Evolutionary conservation across 2,888 invertebrate species (phyloP).

Genomic region (Fissipunctia ypsillon): DNA sequence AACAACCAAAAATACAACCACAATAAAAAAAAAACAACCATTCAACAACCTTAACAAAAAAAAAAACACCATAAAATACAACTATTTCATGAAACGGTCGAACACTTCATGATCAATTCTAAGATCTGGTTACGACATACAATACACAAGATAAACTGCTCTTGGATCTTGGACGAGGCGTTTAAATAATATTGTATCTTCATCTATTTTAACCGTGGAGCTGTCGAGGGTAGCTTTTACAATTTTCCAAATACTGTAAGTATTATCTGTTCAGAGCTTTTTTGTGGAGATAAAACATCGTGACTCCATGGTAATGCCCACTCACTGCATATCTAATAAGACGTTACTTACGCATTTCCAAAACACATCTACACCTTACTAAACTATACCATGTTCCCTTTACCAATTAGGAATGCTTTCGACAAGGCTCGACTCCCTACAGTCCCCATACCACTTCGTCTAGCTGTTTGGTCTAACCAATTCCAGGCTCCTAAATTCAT

Average conservation of each 20-base stretch:
- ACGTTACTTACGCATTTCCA: not conserved
- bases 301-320: not conserved
- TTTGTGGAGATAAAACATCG: not conserved
- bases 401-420: conserved; percentile 7
- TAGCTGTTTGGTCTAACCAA: not conserved
- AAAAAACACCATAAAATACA: too few species aligned
- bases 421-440: not conserved
- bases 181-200: not conserved
- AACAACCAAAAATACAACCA: too few species aligned
- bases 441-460: not conserved
- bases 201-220: too few species aligned
- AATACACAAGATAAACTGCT: too few species aligned
- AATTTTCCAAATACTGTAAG: not conserved
- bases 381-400: conserved; percentile 17
- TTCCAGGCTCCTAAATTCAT: conserved; percentile 16
- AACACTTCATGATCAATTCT: too few species aligned
- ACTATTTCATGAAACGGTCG: too few species aligned
- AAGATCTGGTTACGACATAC: too few species aligned
- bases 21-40: too few species aligned
- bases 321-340: not conserved
- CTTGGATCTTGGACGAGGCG: too few species aligned
- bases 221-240: not conserved
- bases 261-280: not conserved
- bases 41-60: too few species aligned
- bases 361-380: not conserved